Conservation (phyloP, 2,797 vertebrate genomes). For the Sebastes minor region DNA sequence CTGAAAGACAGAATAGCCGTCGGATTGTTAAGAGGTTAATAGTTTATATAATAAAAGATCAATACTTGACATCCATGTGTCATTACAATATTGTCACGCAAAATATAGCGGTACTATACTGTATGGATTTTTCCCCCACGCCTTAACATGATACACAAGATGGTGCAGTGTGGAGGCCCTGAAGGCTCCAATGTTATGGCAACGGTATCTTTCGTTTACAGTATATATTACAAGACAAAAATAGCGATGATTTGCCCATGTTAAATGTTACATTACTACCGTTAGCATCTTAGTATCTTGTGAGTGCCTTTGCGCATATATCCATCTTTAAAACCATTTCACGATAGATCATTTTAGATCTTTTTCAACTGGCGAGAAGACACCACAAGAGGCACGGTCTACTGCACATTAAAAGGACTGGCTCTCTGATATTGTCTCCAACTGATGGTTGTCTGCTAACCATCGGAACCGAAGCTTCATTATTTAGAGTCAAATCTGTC, state of each 20-base stretch:
- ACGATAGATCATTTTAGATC: not conserved
- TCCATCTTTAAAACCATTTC: not conserved
- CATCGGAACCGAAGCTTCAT: not conserved
- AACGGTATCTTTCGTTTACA: not conserved
- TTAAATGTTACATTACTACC: not conserved
- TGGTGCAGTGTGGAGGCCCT: not conserved
- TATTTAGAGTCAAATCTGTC: constrained; percentile 16
- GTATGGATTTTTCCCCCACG: too few species aligned
- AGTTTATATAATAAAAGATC: too few species aligned
- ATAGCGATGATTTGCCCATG: not conserved
- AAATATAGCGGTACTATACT: too few species aligned
- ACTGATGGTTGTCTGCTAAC: not conserved
- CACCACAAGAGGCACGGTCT: not conserved
- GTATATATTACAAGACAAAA: not conserved
- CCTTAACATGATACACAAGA: not conserved
- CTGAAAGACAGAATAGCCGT: too few species aligned
- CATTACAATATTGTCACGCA: too few species aligned
- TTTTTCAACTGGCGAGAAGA: not conserved
- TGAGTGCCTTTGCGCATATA: not conserved
- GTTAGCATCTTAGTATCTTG: not conserved
- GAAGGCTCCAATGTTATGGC: not conserved
- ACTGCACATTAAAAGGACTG: not conserved
- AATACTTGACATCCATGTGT: too few species aligned
- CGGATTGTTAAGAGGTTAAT: too few species aligned
- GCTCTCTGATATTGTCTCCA: not conserved